Conservation (phyloP, 2,797 vertebrate species). For the Pantherophis alleghaniensis region DNA sequence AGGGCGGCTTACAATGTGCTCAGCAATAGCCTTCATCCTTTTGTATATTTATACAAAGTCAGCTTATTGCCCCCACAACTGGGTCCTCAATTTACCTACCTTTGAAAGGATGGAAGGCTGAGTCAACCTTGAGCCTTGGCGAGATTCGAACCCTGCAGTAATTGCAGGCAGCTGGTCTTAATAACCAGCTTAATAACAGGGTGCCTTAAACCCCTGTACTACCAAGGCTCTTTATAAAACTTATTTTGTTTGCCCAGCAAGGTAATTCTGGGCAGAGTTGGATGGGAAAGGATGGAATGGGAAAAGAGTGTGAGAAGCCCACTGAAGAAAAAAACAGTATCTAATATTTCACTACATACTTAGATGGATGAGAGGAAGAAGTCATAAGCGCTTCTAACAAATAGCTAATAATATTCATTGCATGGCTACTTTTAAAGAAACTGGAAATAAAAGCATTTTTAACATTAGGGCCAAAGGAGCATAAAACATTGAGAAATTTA, state of each 20-base stretch:
- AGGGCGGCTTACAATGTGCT: too few relatives aligned
- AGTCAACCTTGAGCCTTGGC: too few relatives aligned
- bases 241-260: not conserved
- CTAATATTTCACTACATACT: not conserved
- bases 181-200: too few relatives aligned
- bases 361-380: not conserved
- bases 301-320: not conserved
- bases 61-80: too few relatives aligned
- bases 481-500: not conserved
- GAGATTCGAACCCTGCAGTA: too few relatives aligned
- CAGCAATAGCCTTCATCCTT: too few relatives aligned
- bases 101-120: too few relatives aligned
- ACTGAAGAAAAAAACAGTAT: not conserved
- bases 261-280: not conserved
- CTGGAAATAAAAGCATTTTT: not conserved
- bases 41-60: too few relatives aligned
- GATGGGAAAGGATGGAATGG: not conserved
- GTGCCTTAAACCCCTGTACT: too few relatives aligned
- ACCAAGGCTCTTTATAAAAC: too few relatives aligned
- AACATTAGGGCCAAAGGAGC: not conserved
- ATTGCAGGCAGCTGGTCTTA: too few relatives aligned
- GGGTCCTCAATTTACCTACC: too few relatives aligned
- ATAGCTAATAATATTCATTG: not conserved
- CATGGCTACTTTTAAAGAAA: not conserved
- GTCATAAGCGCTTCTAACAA: not conserved